Percentiles rank a stretch among this genome's conserved stretches.
Conservation (phyloP, 2,113 vertebrate genomes). For the Amblyornis subalaris region DNA sequence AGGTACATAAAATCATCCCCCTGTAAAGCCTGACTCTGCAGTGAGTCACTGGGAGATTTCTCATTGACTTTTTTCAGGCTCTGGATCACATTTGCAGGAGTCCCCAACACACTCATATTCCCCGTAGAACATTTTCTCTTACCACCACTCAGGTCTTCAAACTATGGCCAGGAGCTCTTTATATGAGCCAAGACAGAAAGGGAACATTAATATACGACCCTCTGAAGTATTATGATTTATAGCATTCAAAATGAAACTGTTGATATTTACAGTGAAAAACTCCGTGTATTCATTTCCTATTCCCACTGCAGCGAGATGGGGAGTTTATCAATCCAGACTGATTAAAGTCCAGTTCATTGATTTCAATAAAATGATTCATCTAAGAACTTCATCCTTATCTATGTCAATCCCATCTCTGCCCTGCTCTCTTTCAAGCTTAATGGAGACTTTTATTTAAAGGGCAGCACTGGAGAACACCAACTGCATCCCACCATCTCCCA, state of each 20-base stretch:
- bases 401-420: not conserved
- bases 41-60: not conserved
- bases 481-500: not conserved
- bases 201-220: constrained; percentile 36
- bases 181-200: not conserved
- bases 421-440: not conserved
- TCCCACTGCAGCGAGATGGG: not conserved
- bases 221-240: constrained; percentile 26
- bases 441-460: not conserved
- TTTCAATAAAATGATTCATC: not conserved
- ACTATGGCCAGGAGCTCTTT: not conserved
- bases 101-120: not conserved
- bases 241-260: not conserved
- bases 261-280: constrained; percentile 26
- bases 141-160: not conserved
- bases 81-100: not conserved
- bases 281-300: not conserved
- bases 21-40: not conserved
- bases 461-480: not conserved
- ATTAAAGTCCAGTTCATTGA: constrained; percentile 19
- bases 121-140: not conserved
- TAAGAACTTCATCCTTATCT: constrained; percentile 13
- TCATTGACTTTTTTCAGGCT: not conserved
- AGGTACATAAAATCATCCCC: not conserved
- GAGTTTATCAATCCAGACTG: not conserved